Percentiles rank a stretch among this genome's conserved stretches.
phyloP scores from a whole-genome alignment of 2,888 invertebrate genomes.

The Acleris cristana region DNA sequence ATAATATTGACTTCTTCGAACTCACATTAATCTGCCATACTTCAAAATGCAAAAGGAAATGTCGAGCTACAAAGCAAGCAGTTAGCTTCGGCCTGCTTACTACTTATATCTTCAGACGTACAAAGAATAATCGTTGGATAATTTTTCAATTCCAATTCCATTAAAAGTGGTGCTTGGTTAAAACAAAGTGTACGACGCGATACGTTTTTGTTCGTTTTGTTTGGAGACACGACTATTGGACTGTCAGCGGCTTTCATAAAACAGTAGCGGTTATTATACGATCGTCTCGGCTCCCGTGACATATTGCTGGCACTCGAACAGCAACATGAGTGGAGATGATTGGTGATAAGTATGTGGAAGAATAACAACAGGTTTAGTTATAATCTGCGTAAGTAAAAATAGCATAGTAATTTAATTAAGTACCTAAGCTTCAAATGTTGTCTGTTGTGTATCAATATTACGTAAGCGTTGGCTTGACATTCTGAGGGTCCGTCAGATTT shows the following conservation, averaged over 20 bases:
- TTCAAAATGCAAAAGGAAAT: slow-evolving; percentile 78
- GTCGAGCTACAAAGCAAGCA: slow-evolving; percentile 64
- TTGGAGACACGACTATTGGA: slow-evolving; percentile 60
- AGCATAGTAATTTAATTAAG: too few relatives aligned
- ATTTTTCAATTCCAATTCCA: slow-evolving; percentile 30
- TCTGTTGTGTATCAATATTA: too few relatives aligned
- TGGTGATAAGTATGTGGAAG: not conserved
- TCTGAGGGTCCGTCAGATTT: too few relatives aligned
- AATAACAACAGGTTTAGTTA: too few relatives aligned
- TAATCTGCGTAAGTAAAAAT: too few relatives aligned
- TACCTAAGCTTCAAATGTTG: too few relatives aligned
- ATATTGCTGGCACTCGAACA: slow-evolving; percentile 51
- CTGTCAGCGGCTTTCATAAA: slow-evolving; percentile 71
- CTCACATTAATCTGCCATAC: slow-evolving; percentile 79
- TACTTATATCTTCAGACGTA: slow-evolving; percentile 22
- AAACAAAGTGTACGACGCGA: slow-evolving; percentile 38
- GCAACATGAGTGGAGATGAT: slow-evolving; percentile 34
- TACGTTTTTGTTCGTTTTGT: slow-evolving; percentile 44
- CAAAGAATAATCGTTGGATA: slow-evolving; percentile 12
- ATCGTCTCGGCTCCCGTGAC: slow-evolving; percentile 53
- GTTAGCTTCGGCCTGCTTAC: slow-evolving; percentile 55
- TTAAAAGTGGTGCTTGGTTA: slow-evolving; percentile 13
- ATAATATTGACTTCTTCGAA: slow-evolving; percentile 82
- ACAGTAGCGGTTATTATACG: slow-evolving; percentile 61
- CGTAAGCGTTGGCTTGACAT: too few relatives aligned